Base-by-base conservation (phyloP, 2,888 invertebrate species). In the Megalurothrips usitatus region DNA sequence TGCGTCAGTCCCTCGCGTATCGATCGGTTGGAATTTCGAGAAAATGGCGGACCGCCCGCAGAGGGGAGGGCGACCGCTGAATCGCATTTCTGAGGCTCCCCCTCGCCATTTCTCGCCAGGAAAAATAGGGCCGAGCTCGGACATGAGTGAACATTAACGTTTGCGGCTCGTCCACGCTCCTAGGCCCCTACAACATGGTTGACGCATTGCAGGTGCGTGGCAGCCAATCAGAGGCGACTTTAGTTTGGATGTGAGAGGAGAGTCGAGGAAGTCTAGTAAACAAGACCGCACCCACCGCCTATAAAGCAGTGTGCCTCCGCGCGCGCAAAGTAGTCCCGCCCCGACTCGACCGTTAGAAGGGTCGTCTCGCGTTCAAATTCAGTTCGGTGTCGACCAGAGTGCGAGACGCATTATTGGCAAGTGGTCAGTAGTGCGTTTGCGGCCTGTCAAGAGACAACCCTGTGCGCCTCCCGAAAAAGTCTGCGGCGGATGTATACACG, bases 221-320 rank as follows among this genome's bases (percentile, higher is more conserved):
- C 84, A 84, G 90, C 93, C 93, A 93, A 94, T 93, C 91, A 90
- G 90, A 90, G 90, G 89, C 90, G 91, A 86, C 87, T 86, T 87
- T 86, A 87, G 87, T 87, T 86, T 86, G 87, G 86, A 87, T 58
- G 68, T 26, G 68, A 75, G 68, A 23, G 68, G 68, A 87, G 89
- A 85, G 88, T 85, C 86, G 86, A 87, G 88, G 91, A 90, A 90
- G 90, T 89, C 90, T 90, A 90, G 91, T 92, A 91, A 91, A 90
- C 90, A 92, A 91, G 91, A 84, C 91, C 91, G 91, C 92, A 90
- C 91, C 92, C 92, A 90, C 89, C 90, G 88, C 86, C 90, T 91
- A 90, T 90, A 91, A 90, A 91, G 91, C 89, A 88, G 89, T 90
- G 89, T 89, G 89, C 88, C 89, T 90, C 89, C 90, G 90, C 90